Evolutionary conservation across 2,113 vertebrate species (phyloP), one percentile per base, ranked within the genome.

Genomic region (Cyrtonyx montezumae): DNA sequence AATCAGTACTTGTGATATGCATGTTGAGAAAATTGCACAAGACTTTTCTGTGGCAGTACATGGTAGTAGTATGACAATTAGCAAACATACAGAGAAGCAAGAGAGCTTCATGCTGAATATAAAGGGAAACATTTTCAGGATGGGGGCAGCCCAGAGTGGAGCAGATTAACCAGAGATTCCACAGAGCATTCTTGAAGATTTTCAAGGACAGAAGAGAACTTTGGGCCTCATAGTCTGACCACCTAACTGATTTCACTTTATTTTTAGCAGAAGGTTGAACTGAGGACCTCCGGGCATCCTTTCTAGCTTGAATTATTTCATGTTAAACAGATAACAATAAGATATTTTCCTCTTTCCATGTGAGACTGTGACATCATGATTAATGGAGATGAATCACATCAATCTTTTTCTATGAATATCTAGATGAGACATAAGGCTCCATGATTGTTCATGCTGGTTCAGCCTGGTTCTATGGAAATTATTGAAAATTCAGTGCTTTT

Each of bases 401-500:
- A 42, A 3, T 2, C 9, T 1, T 69, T 70, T 63, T 49, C 56
- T 59, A 5, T 81, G 61, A 42, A 25, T 1, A 8, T 5, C 2
- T 13, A 42, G 6, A n/a, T 14, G 17, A 58, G 28, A 96, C 75
- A 92, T 90, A 80, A 95, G 70, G 85, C 82, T 90, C 79, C 70
- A 79, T 74, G 48, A 68, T n/a, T 62, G 62, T 88, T 84, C 76
- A 63, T 90, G 81, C 37, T 66, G 34, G 43, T 88, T 95, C 75
- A 79, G 79, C 84, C 84, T 68, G 65, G 45, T 94, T 96, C 81
- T 90, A 78, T 67, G 43, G 73, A 81, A 69, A 91, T 53, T 71
- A 28, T 90, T 66, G 25, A 96, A 97, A 79, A 51, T 95, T 94
- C 88, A 96, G 75, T 87, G 67, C 79, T 81, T 97, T 97, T 97